Evolutionary conservation across 2,113 vertebrate genomes (phyloP).

Genomic region (Sapajus apella): DNA sequence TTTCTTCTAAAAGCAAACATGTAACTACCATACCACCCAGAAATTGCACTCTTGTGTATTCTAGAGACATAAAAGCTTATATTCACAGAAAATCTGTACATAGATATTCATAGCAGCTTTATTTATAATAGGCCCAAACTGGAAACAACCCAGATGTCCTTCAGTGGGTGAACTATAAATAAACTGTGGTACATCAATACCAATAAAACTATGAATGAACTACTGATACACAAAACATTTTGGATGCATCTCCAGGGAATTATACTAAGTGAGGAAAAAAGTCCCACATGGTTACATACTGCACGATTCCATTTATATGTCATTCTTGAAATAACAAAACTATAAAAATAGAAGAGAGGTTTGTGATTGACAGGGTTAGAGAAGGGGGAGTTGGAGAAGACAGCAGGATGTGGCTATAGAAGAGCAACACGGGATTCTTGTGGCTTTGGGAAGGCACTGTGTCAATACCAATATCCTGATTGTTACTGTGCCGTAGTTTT

Average conservation of each 20-base stretch:
- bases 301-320: background rate
- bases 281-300: background rate
- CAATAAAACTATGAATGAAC: background rate
- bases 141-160: background rate
- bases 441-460: background rate
- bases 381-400: background rate
- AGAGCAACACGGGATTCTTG: background rate
- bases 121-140: background rate
- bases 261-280: background rate
- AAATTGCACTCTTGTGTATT: background rate
- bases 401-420: background rate
- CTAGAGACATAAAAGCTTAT: background rate
- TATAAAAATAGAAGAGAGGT: background rate
- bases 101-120: background rate
- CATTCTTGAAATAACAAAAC: background rate
- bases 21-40: background rate
- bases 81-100: background rate
- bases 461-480: too few relatives aligned
- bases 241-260: background rate
- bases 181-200: background rate
- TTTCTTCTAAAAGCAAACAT: background rate
- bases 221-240: background rate
- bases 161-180: background rate
- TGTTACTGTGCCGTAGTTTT: background rate
- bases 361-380: background rate